Base-by-base conservation (phyloP, 2,113 vertebrate species). In the Elgaria multicarinata region DNA sequence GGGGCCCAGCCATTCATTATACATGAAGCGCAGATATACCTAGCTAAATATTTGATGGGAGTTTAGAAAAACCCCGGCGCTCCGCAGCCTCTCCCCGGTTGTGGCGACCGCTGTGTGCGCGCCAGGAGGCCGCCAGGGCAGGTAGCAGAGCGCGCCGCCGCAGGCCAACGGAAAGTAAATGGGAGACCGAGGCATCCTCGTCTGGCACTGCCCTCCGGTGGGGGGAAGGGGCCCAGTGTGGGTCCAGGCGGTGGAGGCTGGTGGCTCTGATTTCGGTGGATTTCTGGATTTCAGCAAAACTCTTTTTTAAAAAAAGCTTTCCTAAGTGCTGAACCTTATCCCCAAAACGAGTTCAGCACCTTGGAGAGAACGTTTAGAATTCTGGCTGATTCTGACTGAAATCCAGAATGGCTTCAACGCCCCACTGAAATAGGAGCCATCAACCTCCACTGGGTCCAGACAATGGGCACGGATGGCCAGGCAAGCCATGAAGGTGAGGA, bases 1-100 rank as follows among this genome's bases (percentile, higher is more conserved):
- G 0, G 0, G 0, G 86, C 66, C 20, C 28, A 89, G 80, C 2
- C 0, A 94, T 96, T 93, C 94, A 95, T 95, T 95, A 94, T 95
- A 95, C 94, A 95, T 94, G 92, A 62, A 96, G 91, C 91, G 94
- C 93, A 92, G 94, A 93, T 93, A 93, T 94, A 91, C 44, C 69
- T 91, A 89, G 90, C 94, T 96, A 88, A 95, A 93, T 96, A 96
- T 96, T 95, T 95, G 87, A 95, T 94, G 83, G 89, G 36, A 94
- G 90, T 93, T 93, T 89, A 92, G 89, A 92, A 92, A 94, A 92
- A 36, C 16, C 33, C n/a, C 33, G 46, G 50, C 28, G 26, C 14
- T 24, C 39, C n/a, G 16, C 80, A 33, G 55, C 18, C 55, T 39
- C 39, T 69, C 36, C n/a, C 39, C 31, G 26, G 26, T 44, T 7